These are phyloP conservation scores for Fregata magnificens DNA, from an alignment of 2,113 vertebrate species.

Conservation along the genomic window DNA sequence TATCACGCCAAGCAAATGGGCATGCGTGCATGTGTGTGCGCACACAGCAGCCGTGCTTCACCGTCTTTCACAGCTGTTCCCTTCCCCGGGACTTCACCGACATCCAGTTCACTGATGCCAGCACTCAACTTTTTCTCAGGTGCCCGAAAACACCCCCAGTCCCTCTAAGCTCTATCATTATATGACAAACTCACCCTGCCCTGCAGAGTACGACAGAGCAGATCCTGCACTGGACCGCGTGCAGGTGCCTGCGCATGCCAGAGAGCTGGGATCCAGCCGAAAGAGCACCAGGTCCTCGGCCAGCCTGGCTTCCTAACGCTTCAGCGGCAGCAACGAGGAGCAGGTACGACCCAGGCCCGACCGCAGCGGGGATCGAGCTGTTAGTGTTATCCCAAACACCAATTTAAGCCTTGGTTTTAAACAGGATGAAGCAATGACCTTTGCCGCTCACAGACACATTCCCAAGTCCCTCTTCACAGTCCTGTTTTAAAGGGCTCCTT, in stretches of 20 bases:
- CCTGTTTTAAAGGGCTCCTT: not conserved
- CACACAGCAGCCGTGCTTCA: fast-evolving
- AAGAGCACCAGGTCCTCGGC: not conserved
- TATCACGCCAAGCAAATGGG: fast-evolving
- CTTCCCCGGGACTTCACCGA: not conserved
- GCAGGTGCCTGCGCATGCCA: fast-evolving
- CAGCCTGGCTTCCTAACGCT: not conserved
- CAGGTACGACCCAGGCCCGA: fast-evolving
- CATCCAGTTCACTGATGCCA: not conserved
- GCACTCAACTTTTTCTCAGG: not conserved
- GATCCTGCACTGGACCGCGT: not conserved
- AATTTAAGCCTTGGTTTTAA: not conserved
- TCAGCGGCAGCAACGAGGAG: fast-evolving
- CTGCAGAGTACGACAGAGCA: no score
- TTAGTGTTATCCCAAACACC: not conserved
- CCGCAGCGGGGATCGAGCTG: fast-evolving
- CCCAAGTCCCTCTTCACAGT: not conserved
- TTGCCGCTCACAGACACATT: not conserved
- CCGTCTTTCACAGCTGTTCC: not conserved
- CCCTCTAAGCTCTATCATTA: not conserved
- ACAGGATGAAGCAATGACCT: not conserved
- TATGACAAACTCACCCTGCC: not conserved
- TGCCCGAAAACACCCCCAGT: not conserved
- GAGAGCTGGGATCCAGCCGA: not conserved
- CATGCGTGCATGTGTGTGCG: fast-evolving